These are phyloP conservation scores for Lochmaea capreae DNA, from an alignment of 2,888 invertebrate genomes.

Conservation along the genomic window DNA sequence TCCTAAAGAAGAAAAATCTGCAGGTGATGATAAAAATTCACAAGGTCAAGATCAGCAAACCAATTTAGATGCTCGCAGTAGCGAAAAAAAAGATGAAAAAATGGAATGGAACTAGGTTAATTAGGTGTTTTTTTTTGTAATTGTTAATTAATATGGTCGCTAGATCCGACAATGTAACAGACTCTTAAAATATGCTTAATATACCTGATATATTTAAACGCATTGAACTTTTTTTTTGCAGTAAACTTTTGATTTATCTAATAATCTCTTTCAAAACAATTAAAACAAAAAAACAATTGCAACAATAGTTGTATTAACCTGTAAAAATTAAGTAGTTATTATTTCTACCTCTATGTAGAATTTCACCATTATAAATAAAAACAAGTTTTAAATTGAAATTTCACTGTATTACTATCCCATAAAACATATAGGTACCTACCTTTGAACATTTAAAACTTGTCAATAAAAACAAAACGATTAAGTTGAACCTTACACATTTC, in stretches of 20 bases:
- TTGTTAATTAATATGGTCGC: constrained; percentile 21
- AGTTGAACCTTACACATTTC: too few relatives aligned
- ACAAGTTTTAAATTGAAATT: neutral
- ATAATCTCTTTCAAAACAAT: neutral
- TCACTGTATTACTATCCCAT: too few relatives aligned
- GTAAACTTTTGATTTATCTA: neutral
- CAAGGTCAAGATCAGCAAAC: constrained; percentile 33
- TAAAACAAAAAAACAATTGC: neutral
- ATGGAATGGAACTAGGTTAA: constrained; percentile 52
- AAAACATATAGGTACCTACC: too few relatives aligned
- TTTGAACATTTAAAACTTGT: too few relatives aligned
- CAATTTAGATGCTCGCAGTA: constrained; percentile 35
- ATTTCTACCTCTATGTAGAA: neutral
- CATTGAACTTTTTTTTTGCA: neutral
- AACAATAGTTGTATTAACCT: neutral
- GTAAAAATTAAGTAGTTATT: neutral
- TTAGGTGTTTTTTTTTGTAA: constrained; percentile 40
- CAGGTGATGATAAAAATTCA: constrained; percentile 37
- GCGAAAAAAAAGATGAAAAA: constrained; percentile 43
- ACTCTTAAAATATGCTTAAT: constrained; percentile 41
- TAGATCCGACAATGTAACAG: constrained; percentile 26
- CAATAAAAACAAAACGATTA: too few relatives aligned
- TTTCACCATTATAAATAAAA: neutral
- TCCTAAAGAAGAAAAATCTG: constrained; percentile 65
- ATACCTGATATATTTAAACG: constrained; percentile 37